phyloP scores from a whole-genome alignment of 2,888 invertebrate species.

The Polyommatus iphigenia region DNA sequence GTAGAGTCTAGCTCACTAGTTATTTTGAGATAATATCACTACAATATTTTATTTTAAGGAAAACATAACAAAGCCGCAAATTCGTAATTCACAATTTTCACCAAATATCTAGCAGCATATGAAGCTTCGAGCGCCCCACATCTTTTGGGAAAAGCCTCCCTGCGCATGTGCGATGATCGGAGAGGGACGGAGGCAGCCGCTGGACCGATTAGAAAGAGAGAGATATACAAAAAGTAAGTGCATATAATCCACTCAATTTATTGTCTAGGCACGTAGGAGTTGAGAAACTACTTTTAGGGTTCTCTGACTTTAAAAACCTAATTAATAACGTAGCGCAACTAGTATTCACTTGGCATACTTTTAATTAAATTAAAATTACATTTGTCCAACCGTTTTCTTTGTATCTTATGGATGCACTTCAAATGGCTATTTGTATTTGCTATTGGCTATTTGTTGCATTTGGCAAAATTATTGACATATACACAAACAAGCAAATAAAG shows the following conservation, averaged over 20 bases:
- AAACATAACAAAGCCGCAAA: not conserved
- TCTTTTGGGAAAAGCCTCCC: conserved; percentile 65
- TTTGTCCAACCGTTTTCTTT: not conserved
- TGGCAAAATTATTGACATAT: too few relatives aligned
- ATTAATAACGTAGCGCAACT: not conserved
- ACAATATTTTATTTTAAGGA: not conserved
- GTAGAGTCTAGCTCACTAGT: not conserved
- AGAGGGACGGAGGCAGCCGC: conserved; percentile 50
- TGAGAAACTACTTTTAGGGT: conserved; percentile 47
- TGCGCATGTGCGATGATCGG: conserved; percentile 67
- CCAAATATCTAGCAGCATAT: conserved; percentile 49
- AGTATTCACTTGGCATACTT: not conserved
- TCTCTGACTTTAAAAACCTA: conserved; percentile 21
- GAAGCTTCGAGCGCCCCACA: conserved; percentile 66
- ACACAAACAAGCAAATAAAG: too few relatives aligned
- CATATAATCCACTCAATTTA: conserved; percentile 66
- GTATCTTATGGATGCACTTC: too few relatives aligned
- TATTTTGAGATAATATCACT: not conserved
- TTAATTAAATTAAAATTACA: not conserved
- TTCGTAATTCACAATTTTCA: conserved; percentile 24
- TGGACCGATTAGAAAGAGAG: conserved; percentile 51
- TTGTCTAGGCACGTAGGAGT: conserved; percentile 67
- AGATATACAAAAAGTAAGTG: conserved; percentile 52
- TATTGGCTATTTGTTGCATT: too few relatives aligned
- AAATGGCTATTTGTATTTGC: too few relatives aligned